These are phyloP conservation scores for Ophion slaviceki DNA, from an alignment of 2,888 invertebrate genomes.

Conservation along the genomic window DNA sequence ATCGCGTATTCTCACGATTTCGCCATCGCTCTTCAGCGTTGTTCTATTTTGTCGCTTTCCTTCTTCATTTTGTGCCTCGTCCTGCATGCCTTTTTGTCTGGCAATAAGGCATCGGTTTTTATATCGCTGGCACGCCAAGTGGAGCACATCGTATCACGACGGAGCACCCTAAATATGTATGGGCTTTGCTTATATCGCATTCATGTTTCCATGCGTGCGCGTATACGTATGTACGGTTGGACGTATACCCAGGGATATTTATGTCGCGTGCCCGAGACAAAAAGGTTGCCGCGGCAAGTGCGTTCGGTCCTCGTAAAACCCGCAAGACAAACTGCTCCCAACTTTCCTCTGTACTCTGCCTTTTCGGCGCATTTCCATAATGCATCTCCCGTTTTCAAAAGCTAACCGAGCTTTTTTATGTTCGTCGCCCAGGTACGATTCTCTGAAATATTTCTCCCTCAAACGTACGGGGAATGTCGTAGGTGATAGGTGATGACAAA, in stretches of 20 bases:
- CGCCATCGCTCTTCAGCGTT: slow-evolving; percentile 41
- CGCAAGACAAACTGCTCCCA: slow-evolving; percentile 47
- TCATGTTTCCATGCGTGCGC: slow-evolving; percentile 35
- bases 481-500: no score
- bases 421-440: not conserved
- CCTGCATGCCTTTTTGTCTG: slow-evolving; percentile 42
- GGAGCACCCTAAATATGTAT: slow-evolving; percentile 58
- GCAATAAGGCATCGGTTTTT: slow-evolving; percentile 64
- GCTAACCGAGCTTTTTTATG: not conserved
- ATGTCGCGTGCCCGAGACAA: slow-evolving; percentile 18
- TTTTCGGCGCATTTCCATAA: slow-evolving; percentile 22
- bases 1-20: slow-evolving; percentile 56
- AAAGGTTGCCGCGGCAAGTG: slow-evolving; percentile 46
- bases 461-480: not conserved
- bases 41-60: slow-evolving; percentile 32
- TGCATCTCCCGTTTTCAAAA: slow-evolving; percentile 9
- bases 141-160: slow-evolving; percentile 57
- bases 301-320: slow-evolving; percentile 62
- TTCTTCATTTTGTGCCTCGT: slow-evolving; percentile 37
- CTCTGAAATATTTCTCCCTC: slow-evolving; percentile 2
- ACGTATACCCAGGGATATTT: not conserved
- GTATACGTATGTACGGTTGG: not conserved
- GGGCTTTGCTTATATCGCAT: slow-evolving; percentile 39
- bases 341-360: not conserved
- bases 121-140: slow-evolving; percentile 65